Percentiles rank a stretch among this genome's conserved stretches.
Conservation (phyloP, 2,888 invertebrate genomes). For the Papilio gigon region DNA sequence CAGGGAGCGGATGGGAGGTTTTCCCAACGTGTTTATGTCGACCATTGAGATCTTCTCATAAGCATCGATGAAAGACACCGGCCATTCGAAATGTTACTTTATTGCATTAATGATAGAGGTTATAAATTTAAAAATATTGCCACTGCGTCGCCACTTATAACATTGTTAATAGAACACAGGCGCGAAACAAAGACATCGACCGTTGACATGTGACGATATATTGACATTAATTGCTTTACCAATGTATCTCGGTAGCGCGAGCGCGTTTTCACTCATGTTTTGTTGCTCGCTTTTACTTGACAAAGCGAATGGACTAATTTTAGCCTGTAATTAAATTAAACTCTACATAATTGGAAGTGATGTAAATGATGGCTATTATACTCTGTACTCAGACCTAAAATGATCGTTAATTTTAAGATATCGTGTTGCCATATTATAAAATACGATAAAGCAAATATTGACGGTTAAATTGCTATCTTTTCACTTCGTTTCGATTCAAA, state of each 20-base stretch:
- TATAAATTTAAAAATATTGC: conserved; percentile 48
- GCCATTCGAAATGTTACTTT: conserved; percentile 53
- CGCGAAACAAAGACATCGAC: conserved; percentile 65
- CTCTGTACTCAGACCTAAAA: conserved; percentile 19
- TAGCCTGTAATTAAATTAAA: conserved; percentile 68
- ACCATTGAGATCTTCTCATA: conserved; percentile 37
- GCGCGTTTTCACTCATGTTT: conserved; percentile 46
- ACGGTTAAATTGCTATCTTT: not conserved
- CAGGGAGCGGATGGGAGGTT: conserved; percentile 63
- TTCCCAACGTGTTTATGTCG: conserved; percentile 49
- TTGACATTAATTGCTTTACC: conserved; percentile 77
- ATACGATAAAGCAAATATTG: not conserved
- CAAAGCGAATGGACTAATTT: conserved; percentile 53
- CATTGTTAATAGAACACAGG: conserved; percentile 55
- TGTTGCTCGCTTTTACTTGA: conserved; percentile 48
- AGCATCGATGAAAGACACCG: conserved; percentile 41
- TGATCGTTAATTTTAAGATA: conserved; percentile 42
- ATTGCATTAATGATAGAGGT: conserved; percentile 39
- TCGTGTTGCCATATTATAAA: not conserved
- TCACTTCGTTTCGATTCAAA: not conserved
- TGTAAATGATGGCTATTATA: conserved; percentile 56
- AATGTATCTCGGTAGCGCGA: conserved; percentile 58
- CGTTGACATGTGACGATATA: conserved; percentile 76
- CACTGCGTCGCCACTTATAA: conserved; percentile 47
- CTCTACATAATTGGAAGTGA: conserved; percentile 63